These are phyloP conservation scores for Drosophila paranaensis DNA, from an alignment of 2,888 invertebrate species.

Conservation along the genomic window DNA sequence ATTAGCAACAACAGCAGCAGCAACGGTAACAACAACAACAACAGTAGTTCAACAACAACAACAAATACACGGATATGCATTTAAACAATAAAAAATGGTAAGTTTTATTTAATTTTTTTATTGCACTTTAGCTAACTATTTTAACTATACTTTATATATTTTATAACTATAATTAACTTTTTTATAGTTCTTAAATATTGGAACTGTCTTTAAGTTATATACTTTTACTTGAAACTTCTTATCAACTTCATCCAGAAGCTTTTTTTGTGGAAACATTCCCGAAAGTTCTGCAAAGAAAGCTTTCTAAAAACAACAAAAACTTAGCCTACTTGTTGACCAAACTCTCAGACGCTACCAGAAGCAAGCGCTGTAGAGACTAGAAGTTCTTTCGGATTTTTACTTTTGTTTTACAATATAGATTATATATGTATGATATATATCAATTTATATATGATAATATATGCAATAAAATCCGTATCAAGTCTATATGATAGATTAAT, in stretches of 20 bases:
- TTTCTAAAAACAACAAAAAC: conserved; percentile 11
- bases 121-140: too few species aligned
- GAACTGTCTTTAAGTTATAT: background rate
- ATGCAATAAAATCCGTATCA: background rate
- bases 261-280: conserved; percentile 24
- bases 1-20: conserved; percentile 54
- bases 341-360: conserved; percentile 20
- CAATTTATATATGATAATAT: background rate
- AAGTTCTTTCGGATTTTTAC: background rate
- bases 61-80: conserved; percentile 68
- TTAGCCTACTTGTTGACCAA: conserved; percentile 13
- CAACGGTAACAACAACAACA: conserved; percentile 20
- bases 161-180: background rate
- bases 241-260: background rate
- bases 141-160: background rate
- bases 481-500: too few species aligned
- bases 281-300: conserved; percentile 58
- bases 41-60: conserved; percentile 14
- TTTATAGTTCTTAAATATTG: background rate
- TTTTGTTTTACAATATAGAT: background rate
- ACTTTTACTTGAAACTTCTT: background rate
- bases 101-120: conserved; percentile 24
- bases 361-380: background rate
- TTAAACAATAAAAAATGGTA: conserved; percentile 67
- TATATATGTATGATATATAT: background rate